A percentile compares a stretch with the other conserved stretches of the same genome.
Conservation (phyloP, 2,888 invertebrate species). For the Sesamia inferens region DNA sequence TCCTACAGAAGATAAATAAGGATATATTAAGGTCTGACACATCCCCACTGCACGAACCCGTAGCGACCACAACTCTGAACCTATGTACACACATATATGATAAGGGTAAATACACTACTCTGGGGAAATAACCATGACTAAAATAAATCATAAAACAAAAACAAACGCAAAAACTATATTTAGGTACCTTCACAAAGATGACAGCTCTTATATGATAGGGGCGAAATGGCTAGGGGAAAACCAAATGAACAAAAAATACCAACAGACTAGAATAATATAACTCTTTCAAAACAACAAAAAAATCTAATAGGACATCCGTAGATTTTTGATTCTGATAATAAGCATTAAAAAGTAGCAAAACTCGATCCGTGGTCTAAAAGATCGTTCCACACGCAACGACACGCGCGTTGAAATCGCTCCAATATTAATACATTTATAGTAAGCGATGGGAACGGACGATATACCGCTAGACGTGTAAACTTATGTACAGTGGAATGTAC, state of each 20-base stretch:
- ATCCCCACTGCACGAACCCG: conserved; percentile 5
- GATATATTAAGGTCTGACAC: conserved; percentile 2
- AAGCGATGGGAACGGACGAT: conserved; percentile 27
- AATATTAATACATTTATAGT: conserved; percentile 41
- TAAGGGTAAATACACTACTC: conserved; percentile 40
- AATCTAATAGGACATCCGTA: conserved; percentile 39
- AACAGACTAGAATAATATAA: not conserved
- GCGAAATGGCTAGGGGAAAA: conserved; percentile 2
- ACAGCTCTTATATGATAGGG: conserved; percentile 9
- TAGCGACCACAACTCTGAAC: conserved; percentile 3
- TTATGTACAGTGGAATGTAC: conserved; percentile 22
- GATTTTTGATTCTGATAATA: conserved; percentile 20
- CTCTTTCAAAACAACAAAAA: conserved; percentile 35
- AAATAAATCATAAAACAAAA: conserved; percentile 24
- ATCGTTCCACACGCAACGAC: conserved; percentile 29
- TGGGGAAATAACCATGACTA: conserved; percentile 46
- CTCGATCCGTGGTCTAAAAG: conserved; percentile 26
- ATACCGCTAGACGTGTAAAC: conserved; percentile 47
- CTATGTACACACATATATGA: conserved; percentile 11
- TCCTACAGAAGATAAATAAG: not conserved
- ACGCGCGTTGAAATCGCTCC: conserved; percentile 19
- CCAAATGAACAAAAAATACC: not conserved
- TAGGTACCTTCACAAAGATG: conserved; percentile 6
- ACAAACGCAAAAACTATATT: conserved; percentile 15
- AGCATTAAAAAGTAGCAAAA: conserved; percentile 18